A percentile compares a stretch with the other conserved stretches of the same genome.
These are phyloP conservation scores for Pachycephus smyrnensis DNA, from an alignment of 2,888 invertebrate species.

Conservation along the genomic window DNA sequence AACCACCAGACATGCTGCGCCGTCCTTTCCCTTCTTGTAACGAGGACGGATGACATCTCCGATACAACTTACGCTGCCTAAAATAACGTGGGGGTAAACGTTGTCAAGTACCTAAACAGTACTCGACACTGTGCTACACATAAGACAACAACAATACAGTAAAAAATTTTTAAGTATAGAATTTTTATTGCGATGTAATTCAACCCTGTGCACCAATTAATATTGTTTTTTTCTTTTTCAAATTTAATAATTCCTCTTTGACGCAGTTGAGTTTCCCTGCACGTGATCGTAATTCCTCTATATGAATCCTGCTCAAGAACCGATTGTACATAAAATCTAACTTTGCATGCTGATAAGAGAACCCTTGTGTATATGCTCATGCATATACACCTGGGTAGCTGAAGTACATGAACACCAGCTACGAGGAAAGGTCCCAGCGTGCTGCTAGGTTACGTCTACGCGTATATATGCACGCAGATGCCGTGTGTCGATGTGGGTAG, in stretches of 20 bases:
- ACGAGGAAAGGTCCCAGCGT: neutral
- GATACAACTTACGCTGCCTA: neutral
- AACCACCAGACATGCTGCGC: constrained; percentile 2
- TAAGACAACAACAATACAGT: neutral
- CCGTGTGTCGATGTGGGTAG: constrained; percentile 62
- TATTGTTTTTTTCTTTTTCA: neutral
- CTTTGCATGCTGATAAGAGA: constrained; percentile 57
- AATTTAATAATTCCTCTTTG: neutral
- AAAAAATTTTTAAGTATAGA: neutral
- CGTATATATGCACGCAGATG: constrained; percentile 47
- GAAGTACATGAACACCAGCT: constrained; percentile 19
- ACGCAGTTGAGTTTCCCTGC: neutral
- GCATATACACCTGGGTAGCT: constrained; percentile 14
- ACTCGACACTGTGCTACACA: neutral
- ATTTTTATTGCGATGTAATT: neutral
- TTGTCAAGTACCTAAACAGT: neutral
- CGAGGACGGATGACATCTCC: constrained; percentile 10
- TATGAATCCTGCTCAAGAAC: constrained; percentile 45
- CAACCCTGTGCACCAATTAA: neutral
- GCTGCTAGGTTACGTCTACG: neutral
- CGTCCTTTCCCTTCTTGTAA: constrained; percentile 5
- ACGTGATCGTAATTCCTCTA: constrained; percentile 47
- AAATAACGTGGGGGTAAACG: neutral
- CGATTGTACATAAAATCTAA: constrained; percentile 60
- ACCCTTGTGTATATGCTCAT: constrained; percentile 19